Conservation (phyloP, 2,888 invertebrate species). For the Kuschelorhynchus macadamiae region DNA sequence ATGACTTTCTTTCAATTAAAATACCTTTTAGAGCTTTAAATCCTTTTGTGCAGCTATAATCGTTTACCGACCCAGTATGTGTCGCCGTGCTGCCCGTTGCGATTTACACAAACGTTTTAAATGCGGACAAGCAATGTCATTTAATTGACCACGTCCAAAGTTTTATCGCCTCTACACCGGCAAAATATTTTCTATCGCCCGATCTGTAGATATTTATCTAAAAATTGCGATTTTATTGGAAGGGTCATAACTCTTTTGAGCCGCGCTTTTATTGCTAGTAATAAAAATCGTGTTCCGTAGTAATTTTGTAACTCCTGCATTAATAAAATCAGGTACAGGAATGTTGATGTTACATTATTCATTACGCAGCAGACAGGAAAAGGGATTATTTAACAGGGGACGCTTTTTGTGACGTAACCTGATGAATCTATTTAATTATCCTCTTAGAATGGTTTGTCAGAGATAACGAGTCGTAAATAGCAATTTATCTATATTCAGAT, state of each 20-base stretch:
- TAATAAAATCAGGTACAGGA: conserved; percentile 24
- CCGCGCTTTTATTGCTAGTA: conserved; percentile 23
- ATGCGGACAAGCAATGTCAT: conserved; percentile 27
- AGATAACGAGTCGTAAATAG: no score
- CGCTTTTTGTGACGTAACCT: no score
- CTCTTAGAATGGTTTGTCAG: no score
- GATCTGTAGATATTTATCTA: conserved; percentile 35
- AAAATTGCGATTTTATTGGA: conserved; percentile 38
- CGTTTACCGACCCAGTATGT: no score
- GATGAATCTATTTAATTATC: no score
- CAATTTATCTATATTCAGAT: no score
- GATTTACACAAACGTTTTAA: conserved; percentile 16
- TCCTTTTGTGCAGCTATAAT: no score
- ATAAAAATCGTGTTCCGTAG: conserved; percentile 29
- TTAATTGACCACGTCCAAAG: conserved; percentile 23
- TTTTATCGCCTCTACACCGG: conserved; percentile 20
- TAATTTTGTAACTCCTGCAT: conserved; percentile 32
- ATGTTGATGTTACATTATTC: conserved; percentile 18
- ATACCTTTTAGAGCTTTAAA: no score
- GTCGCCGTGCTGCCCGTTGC: conserved; percentile 17
- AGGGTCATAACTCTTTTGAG: conserved; percentile 29
- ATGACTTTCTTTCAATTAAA: no score
- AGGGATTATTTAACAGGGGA: no score
- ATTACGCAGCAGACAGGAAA: no score
- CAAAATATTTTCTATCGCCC: conserved; percentile 28